phyloP scores from a whole-genome alignment of 2,888 invertebrate genomes.

The Polydrusus cervinus region DNA sequence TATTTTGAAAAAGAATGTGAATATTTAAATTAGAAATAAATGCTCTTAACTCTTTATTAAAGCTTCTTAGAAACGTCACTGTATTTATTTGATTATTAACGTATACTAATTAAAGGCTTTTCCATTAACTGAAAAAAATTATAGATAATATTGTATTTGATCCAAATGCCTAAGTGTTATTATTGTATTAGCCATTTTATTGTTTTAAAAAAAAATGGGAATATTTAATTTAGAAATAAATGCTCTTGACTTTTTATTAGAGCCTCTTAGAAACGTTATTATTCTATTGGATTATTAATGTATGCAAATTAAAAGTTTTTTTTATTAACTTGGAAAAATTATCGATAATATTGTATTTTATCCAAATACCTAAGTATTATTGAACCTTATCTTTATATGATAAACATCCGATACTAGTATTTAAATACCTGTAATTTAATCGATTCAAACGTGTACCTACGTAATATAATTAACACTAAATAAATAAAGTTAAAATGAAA shows the following conservation, averaged over 20 bases:
- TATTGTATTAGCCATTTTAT: too few relatives aligned
- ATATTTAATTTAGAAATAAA: too few relatives aligned
- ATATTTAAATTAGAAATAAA: too few relatives aligned
- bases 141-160: background rate
- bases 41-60: too few relatives aligned
- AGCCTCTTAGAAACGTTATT: too few relatives aligned
- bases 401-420: too few relatives aligned
- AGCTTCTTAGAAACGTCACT: too few relatives aligned
- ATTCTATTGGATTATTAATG: background rate
- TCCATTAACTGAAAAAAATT: background rate
- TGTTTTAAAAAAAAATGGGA: too few relatives aligned
- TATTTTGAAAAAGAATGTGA: too few relatives aligned
- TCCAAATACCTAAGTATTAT: background rate
- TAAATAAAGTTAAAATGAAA: background rate
- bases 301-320: background rate
- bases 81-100: background rate
- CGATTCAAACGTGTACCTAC: too few relatives aligned
- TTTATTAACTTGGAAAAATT: background rate
- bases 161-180: background rate
- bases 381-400: background rate
- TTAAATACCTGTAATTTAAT: too few relatives aligned
- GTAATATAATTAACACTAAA: background rate
- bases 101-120: background rate
- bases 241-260: too few relatives aligned
- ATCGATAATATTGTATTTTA: background rate